Evolutionary conservation across 2,113 vertebrate genomes (phyloP).

Genomic region (Pristiophorus japonicus): DNA sequence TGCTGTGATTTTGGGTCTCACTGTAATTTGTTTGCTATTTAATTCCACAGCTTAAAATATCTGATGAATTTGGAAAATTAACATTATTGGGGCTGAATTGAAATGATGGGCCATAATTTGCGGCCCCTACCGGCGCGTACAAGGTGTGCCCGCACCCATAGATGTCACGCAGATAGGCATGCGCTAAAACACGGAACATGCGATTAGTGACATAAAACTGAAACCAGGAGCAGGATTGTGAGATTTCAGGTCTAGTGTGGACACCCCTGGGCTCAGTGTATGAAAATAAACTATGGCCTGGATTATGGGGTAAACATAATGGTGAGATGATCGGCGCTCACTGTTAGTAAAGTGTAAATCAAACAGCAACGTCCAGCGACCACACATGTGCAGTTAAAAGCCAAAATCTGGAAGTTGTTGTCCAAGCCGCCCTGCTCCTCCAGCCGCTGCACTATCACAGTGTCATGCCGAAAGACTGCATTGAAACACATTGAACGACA

Average conservation of each 20-base stretch:
- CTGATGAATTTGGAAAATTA: background rate
- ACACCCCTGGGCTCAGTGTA: background rate
- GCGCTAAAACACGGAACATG: too few species aligned
- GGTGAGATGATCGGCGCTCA: background rate
- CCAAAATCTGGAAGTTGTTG: background rate
- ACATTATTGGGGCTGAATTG: background rate
- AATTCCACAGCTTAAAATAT: background rate
- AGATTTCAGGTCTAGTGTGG: background rate
- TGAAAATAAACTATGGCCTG: background rate
- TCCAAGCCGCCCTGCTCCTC: background rate
- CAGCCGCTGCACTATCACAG: background rate
- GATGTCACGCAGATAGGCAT: too few species aligned
- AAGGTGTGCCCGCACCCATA: too few species aligned
- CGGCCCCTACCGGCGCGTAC: too few species aligned
- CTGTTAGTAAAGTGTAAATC: background rate
- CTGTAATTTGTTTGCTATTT: background rate
- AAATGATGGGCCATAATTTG: too few species aligned
- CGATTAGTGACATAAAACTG: too few species aligned
- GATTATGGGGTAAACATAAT: background rate
- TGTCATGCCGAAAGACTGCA: background rate
- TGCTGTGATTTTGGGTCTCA: background rate
- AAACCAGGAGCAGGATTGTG: background rate
- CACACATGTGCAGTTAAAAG: background rate
- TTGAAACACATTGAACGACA: background rate
- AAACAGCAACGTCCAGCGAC: background rate